A percentile compares a stretch with the other conserved stretches of the same genome.
These are phyloP conservation scores for Brachypteracias leptosomus DNA, from an alignment of 2,113 vertebrate species.

Conservation along the genomic window DNA sequence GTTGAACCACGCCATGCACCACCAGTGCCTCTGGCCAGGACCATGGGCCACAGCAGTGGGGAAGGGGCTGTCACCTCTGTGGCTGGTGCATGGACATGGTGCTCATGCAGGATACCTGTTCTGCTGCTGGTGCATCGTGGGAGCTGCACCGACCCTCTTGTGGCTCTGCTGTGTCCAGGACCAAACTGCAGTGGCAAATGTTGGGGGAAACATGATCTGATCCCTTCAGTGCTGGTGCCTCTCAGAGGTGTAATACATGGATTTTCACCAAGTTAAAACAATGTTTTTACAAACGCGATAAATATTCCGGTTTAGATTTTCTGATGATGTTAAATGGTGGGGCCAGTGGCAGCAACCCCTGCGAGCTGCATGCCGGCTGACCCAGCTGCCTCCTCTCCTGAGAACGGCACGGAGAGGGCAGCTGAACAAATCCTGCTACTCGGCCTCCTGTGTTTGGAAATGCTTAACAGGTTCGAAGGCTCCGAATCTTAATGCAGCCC, in stretches of 20 bases:
- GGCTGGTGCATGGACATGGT: fast-evolving
- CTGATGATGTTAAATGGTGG: background rate
- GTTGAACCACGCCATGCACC: fast-evolving
- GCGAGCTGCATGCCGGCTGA: fast-evolving
- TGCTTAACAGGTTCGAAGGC: background rate
- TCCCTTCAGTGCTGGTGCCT: fast-evolving
- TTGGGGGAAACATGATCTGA: background rate
- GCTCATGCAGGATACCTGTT: fast-evolving
- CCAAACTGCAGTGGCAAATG: fast-evolving
- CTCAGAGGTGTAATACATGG: fast-evolving
- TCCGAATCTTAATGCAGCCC: constrained; percentile 14
- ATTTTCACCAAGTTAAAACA: background rate
- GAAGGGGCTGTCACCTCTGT: fast-evolving
- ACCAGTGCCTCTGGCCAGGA: fast-evolving
- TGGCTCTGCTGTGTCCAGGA: fast-evolving
- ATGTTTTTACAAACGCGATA: fast-evolving
- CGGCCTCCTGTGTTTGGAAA: background rate
- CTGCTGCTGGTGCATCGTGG: fast-evolving
- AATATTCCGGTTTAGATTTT: background rate
- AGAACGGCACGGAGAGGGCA: fast-evolving
- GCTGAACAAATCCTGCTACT: background rate
- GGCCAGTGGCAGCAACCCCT: background rate
- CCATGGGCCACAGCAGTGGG: fast-evolving
- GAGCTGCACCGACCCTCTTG: background rate
- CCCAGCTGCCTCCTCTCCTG: background rate